Conservation (phyloP, 2,113 vertebrate species). For the Rhizomys pruinosus region DNA sequence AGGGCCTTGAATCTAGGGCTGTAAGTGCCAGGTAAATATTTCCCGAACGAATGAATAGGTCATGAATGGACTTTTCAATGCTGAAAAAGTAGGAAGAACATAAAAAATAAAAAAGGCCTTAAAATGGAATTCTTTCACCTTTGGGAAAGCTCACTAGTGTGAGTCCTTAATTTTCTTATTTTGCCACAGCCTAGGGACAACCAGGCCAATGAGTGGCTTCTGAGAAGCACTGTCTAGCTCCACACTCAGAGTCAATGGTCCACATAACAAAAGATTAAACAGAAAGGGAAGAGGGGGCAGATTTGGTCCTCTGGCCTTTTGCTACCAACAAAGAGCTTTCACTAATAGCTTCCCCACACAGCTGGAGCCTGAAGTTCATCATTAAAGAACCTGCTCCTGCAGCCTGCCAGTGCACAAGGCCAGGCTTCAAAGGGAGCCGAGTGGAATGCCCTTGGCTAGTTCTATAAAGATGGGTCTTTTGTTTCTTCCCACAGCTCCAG, state of each 20-base stretch:
- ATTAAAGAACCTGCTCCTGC: neutral
- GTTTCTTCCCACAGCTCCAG: neutral
- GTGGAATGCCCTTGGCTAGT: neutral
- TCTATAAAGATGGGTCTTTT: neutral
- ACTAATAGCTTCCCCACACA: neutral
- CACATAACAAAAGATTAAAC: neutral
- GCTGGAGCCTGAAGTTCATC: neutral
- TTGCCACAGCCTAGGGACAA: constrained; percentile 3
- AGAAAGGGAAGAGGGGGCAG: neutral
- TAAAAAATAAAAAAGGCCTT: neutral
- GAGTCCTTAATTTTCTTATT: constrained; percentile 3
- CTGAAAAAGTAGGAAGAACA: constrained; percentile 23
- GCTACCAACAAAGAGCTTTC: neutral
- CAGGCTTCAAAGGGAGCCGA: neutral
- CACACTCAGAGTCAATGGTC: neutral
- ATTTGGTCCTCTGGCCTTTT: neutral
- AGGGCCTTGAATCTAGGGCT: neutral
- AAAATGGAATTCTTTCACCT: neutral
- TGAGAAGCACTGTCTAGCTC: neutral
- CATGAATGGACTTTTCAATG: constrained; percentile 46
- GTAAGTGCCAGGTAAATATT: constrained; percentile 52
- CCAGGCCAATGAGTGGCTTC: neutral
- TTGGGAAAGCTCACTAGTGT: neutral
- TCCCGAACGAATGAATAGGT: constrained; percentile 61
- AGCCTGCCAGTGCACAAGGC: neutral